Evolutionary conservation across 2,113 vertebrate genomes (phyloP), one percentile per base, ranked within the genome.

Genomic region (Nycticryphes semicollaris): DNA sequence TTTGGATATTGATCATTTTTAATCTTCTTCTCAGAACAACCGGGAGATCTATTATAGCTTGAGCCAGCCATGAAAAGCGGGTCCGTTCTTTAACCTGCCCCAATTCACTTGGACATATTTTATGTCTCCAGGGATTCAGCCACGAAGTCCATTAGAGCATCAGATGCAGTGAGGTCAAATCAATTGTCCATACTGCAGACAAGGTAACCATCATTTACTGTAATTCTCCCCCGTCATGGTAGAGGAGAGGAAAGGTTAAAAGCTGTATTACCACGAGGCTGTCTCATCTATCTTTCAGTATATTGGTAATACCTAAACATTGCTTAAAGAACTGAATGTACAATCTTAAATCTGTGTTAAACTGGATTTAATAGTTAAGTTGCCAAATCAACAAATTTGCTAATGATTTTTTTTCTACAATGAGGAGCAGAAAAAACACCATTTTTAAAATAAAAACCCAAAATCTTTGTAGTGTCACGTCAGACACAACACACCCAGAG

Each of bases 171-270:
- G 97, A 97, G 99, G 98, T 98, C 98, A 98, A 98, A 98, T 98
- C 98, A 97, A 98, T 98, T 98, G 98, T 98, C 97, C 95, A 96
- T 94, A 81, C 88, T 98, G 98, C 98, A 98, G 98, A 98, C 98
- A 98, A 98, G 98, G 98, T 97, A 97, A 97, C 98, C 98, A 98
- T 99, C 98, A 98, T 98, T 99, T 99, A 99, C 98, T 97, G 98
- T 98, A 99, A 98, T 98, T 98, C 98, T 98, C 97, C 97, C 96
- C 97, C 98, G 97, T 98, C 98, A 97, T 97, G 95, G 97, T 98
- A 98, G 98, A 99, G 98, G 98, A 98, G 98, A 99, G 97, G 98
- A 98, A 98, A 99, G 98, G 98, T 98, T 98, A 98, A 98, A 98
- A 98, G 98, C 98, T 92, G 96, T 96, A 97, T 97, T 91, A 96